These are phyloP conservation scores for Pterophyllum scalare DNA, from an alignment of 2,113 vertebrate genomes.

Conservation along the genomic window DNA sequence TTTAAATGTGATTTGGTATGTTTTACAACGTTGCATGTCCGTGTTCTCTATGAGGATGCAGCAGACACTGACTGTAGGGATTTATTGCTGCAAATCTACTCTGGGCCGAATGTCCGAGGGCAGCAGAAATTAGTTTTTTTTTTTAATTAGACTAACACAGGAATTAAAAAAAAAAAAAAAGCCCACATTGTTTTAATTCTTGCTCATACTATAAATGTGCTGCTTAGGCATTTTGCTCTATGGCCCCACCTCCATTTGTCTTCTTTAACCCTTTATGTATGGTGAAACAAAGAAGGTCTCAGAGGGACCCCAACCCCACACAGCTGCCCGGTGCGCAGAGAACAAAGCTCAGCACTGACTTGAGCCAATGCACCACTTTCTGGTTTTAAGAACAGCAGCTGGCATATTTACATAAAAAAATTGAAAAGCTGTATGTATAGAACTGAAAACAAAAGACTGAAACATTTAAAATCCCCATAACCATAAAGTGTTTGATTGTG, in stretches of 20 bases:
- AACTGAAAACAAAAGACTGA: neutral
- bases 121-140: constrained; percentile 74
- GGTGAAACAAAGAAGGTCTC: constrained; percentile 66
- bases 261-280: constrained; percentile 79
- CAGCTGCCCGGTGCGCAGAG: constrained; percentile 59
- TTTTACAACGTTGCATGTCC: constrained; percentile 51
- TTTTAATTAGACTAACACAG: constrained; percentile 76
- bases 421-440: constrained; percentile 3
- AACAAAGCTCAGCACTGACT: constrained; percentile 37
- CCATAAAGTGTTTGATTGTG: constrained; percentile 1
- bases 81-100: constrained; percentile 59
- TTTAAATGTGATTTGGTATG: constrained; percentile 2
- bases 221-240: constrained; percentile 72
- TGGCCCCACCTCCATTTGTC: constrained; percentile 73
- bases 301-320: constrained; percentile 51
- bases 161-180: constrained; percentile 78
- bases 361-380: constrained; percentile 12
- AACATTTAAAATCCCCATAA: constrained; percentile 2
- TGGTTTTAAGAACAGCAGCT: constrained; percentile 21
- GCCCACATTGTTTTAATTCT: constrained; percentile 82
- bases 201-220: constrained; percentile 74
- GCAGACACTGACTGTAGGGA: constrained; percentile 42
- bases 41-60: constrained; percentile 41
- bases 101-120: constrained; percentile 43
- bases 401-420: constrained; percentile 19